Evolutionary conservation across 1,140 invertebrate species (phyloP), one percentile per base, ranked within the genome.

Genomic region (Danaus melanippus): DNA sequence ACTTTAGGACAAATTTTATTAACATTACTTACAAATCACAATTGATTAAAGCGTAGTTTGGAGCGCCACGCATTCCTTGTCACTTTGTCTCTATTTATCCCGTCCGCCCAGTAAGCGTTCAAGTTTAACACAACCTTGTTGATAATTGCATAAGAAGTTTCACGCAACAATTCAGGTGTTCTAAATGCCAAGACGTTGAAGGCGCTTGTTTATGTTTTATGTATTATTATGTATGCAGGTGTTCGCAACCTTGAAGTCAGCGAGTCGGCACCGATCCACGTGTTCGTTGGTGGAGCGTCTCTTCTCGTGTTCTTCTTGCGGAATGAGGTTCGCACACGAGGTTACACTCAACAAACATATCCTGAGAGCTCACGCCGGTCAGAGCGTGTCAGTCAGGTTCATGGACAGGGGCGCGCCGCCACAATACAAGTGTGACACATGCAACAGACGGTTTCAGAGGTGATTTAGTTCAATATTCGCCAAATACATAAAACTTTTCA

Each of bases 381-480:
- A 86, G 53, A 74, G 71, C 10, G 84, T 85, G 4, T 77, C 76
- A 15, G 78, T 86, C 0, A 74, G 72, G 39, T 79, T 83, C 53
- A 68, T 80, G 11, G 74, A 76, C 51, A 58, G 71, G 4, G 67
- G 32, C n/a, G 32, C 55, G 10, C 44, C 46, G 41, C 32, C 51
- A 46, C 72, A 57, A 15, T 56, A 87, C 48, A 72, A 83, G 43
- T 90, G 89, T 69, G 69, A 83, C 21, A 76, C 77, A 4, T 90
- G 89, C 53, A 77, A 82, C 8, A 88, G 88, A 72, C 62, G 66
- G 40, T 89, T 89, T 48, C 77, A 78, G 17, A 87, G 86, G 82
- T 87, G 68, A 43, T 79, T 54, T 17, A 40, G 9, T 21, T 9
- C 21, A 12, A 15, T 15, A 15, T 15, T 15, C 3, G 15, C 15